Evolutionary conservation across 1,140 invertebrate genomes (phyloP).

Genomic region (Araneus ventricosus): DNA sequence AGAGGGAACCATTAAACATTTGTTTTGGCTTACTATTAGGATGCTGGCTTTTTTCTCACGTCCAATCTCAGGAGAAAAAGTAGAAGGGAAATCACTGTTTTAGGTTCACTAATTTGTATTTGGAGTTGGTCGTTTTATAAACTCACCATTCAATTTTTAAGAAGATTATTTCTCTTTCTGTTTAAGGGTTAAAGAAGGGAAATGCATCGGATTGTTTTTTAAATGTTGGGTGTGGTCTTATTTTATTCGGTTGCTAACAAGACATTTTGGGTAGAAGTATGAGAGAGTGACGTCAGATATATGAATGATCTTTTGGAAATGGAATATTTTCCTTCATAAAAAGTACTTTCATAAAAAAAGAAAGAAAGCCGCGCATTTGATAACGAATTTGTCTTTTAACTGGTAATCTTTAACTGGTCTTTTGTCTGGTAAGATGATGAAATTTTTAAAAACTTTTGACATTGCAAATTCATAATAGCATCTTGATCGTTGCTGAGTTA

Average conservation of each 20-base stretch:
- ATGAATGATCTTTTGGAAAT: no score
- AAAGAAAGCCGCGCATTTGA: no score
- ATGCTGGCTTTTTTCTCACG: background rate
- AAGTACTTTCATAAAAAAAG: no score
- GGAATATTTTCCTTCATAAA: no score
- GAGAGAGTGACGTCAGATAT: no score
- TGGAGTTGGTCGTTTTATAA: background rate
- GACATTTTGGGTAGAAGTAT: background rate
- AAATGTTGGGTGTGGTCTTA: background rate
- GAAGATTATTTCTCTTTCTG: background rate
- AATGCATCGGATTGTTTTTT: background rate
- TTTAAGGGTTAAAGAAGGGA: background rate
- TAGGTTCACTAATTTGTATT: background rate
- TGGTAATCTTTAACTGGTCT: no score
- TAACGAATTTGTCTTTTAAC: no score
- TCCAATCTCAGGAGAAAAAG: background rate
- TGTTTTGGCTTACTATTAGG: background rate
- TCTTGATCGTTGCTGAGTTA: no score
- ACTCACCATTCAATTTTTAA: constrained; percentile 1
- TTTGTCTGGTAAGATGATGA: no score
- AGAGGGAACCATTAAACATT: background rate
- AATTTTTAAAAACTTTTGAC: no score
- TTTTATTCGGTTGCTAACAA: background rate
- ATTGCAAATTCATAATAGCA: no score
- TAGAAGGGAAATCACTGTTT: background rate